phyloP scores from a whole-genome alignment of 2,113 vertebrate species.

The Laticauda colubrina region DNA sequence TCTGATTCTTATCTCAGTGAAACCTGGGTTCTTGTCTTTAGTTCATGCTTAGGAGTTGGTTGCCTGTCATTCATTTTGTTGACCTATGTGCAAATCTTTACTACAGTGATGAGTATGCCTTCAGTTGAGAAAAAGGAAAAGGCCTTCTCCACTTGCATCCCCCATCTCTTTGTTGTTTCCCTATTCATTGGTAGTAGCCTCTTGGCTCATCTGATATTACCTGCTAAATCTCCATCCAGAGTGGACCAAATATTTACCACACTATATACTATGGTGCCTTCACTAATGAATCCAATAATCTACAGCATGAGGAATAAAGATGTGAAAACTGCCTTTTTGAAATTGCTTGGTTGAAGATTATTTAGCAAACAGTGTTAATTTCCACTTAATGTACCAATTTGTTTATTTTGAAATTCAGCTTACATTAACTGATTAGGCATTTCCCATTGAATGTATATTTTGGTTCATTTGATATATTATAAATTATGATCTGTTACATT shows the following conservation, averaged over 20 bases:
- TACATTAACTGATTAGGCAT: not conserved
- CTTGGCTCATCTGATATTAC: not conserved
- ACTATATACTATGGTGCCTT: not conserved
- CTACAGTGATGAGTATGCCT: not conserved
- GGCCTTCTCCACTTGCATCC: not conserved
- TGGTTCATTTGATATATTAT: not conserved
- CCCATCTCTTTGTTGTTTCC: not conserved
- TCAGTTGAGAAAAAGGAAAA: not conserved
- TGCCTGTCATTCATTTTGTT: not conserved
- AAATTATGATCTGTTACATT: not conserved
- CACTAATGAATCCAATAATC: not conserved
- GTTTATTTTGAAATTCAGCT: not conserved
- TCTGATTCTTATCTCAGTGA: not conserved
- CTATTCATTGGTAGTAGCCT: not conserved
- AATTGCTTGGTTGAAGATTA: not conserved
- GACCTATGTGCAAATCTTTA: not conserved
- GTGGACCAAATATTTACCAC: not conserved
- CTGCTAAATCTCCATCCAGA: not conserved
- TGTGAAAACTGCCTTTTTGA: not conserved
- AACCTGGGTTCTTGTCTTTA: not conserved
- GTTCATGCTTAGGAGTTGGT: not conserved
- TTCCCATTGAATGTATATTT: not conserved
- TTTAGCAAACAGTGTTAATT: not conserved
- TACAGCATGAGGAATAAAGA: conserved; percentile 1
- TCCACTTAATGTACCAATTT: not conserved